These are phyloP conservation scores for Spisula solida DNA, from an alignment of 2,888 invertebrate genomes.

Conservation along the genomic window DNA sequence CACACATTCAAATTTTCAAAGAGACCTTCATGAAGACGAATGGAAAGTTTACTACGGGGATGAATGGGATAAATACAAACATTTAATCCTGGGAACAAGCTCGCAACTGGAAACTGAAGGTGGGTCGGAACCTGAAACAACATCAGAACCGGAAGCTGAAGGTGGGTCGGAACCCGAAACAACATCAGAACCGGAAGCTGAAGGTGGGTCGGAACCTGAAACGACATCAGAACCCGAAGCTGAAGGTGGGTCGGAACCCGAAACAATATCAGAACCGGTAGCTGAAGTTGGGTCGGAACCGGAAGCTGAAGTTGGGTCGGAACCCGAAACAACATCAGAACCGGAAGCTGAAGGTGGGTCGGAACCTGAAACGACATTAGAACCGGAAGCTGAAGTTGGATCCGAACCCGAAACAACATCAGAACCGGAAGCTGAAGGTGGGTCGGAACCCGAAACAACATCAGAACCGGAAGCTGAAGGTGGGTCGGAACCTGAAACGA, in stretches of 20 bases:
- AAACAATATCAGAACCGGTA: background rate
- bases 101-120: slow-evolving; percentile 1
- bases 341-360: slow-evolving; percentile 15
- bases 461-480: slow-evolving; percentile 43
- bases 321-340: background rate
- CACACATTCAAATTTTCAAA: slow-evolving; percentile 74
- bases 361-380: background rate
- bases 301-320: background rate
- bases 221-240: background rate
- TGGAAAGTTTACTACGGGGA: slow-evolving; percentile 72
- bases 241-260: slow-evolving; percentile 15
- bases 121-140: background rate
- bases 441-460: background rate
- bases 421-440: background rate
- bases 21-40: slow-evolving; percentile 68
- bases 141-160: slow-evolving; percentile 1
- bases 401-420: slow-evolving; percentile 6
- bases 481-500: background rate
- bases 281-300: slow-evolving; percentile 43
- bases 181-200: slow-evolving; percentile 20
- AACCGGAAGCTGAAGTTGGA: background rate
- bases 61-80: slow-evolving; percentile 65
- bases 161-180: background rate
- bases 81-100: slow-evolving; percentile 55
- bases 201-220: slow-evolving; percentile 30